Percentiles rank a stretch among this genome's conserved stretches.
Evolutionary conservation across 2,888 invertebrate genomes (phyloP).

Genomic region (Hirtodrosophila trivittata): DNA sequence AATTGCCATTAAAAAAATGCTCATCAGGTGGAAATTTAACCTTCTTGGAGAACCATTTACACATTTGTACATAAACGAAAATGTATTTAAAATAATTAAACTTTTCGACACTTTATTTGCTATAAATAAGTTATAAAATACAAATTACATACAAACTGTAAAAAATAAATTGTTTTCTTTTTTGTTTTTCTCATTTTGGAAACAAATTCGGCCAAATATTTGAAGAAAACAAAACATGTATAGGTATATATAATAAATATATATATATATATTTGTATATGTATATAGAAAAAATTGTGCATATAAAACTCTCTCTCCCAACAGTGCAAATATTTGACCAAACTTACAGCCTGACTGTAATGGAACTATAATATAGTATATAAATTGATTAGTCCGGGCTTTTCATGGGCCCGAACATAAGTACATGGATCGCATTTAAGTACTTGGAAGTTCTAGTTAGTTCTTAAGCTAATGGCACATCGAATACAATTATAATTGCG

Average conservation of each 20-base stretch:
- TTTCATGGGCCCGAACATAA: too few species aligned
- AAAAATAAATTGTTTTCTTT: conserved; percentile 14
- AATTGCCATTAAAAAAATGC: conserved; percentile 22
- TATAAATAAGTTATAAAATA: conserved; percentile 69
- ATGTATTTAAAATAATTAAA: conserved; percentile 32
- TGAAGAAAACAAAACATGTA: neutral
- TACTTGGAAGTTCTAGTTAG: conserved; percentile 44
- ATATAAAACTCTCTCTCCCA: too few species aligned
- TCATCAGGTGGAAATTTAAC: conserved; percentile 47
- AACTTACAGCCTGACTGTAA: too few species aligned
- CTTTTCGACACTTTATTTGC: conserved; percentile 75
- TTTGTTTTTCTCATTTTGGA: neutral
- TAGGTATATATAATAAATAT: too few species aligned
- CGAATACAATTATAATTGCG: conserved; percentile 64
- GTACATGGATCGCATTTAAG: conserved; percentile 27
- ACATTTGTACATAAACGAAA: conserved; percentile 30
- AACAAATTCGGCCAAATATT: neutral
- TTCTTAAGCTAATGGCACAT: conserved; percentile 74
- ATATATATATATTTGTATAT: too few species aligned
- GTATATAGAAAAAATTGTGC: too few species aligned
- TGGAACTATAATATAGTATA: too few species aligned
- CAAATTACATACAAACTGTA: conserved; percentile 42
- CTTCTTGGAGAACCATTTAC: conserved; percentile 19
- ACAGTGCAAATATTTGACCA: too few species aligned
- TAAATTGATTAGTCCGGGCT: too few species aligned